Evolutionary conservation across 2,797 vertebrate species (phyloP).

Genomic region (Hozukius guyotensis): DNA sequence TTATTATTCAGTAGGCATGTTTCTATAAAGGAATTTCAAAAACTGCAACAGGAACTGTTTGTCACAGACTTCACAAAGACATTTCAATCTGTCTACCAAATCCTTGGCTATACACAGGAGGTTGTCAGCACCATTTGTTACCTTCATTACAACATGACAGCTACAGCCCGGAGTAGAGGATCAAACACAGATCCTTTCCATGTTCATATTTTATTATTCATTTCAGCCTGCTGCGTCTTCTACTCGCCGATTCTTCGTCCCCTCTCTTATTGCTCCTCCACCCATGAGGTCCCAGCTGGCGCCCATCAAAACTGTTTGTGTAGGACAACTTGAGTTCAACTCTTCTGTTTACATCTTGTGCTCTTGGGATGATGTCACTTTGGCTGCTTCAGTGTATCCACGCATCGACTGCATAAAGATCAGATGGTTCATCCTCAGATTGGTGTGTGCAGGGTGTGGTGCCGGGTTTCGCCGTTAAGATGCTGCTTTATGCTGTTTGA

Average conservation of each 20-base stretch:
- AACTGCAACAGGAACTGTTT: not conserved
- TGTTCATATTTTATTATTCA: slow-evolving; percentile 63
- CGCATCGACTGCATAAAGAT: slow-evolving; percentile 39
- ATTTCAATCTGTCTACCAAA: slow-evolving; percentile 32
- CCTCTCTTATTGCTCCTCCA: slow-evolving; percentile 18
- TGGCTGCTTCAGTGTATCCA: slow-evolving; percentile 3
- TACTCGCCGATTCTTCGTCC: slow-evolving; percentile 21
- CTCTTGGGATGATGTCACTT: slow-evolving; percentile 18
- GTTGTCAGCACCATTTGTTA: slow-evolving; percentile 61
- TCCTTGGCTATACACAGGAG: slow-evolving; percentile 35
- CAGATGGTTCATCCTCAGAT: slow-evolving; percentile 48
- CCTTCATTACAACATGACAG: slow-evolving; percentile 66
- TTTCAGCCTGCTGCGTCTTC: slow-evolving; percentile 44
- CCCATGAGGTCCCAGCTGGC: slow-evolving; percentile 47
- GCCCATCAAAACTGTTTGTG: slow-evolving; percentile 46
- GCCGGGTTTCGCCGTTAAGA: slow-evolving; percentile 16
- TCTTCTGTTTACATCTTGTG: slow-evolving; percentile 19
- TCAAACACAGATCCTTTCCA: slow-evolving; percentile 60
- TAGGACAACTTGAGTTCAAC: slow-evolving; percentile 23
- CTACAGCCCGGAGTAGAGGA: slow-evolving; percentile 50
- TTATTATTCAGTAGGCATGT: slow-evolving; percentile 27
- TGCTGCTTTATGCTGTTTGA: slow-evolving; percentile 35
- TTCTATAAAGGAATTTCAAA: slow-evolving; percentile 12
- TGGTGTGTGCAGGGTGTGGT: slow-evolving; percentile 37
- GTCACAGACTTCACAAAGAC: slow-evolving; percentile 17